Evolutionary conservation across 2,797 vertebrate genomes (phyloP), one percentile per base, ranked within the genome.

Genomic region (Adrianichthys oophorus): DNA sequence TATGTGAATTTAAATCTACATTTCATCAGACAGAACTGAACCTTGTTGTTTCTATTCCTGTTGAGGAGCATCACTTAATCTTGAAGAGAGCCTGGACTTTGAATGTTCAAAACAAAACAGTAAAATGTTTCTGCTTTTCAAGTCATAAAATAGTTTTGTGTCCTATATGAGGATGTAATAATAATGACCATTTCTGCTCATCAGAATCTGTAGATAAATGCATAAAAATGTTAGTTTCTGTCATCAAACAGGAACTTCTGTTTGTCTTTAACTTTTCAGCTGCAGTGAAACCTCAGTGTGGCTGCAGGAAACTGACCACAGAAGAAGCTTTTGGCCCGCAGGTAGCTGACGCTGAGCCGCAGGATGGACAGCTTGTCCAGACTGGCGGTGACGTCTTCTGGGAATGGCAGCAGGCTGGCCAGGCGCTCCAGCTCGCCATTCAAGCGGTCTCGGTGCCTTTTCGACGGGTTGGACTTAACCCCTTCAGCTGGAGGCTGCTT

Each of bases 361-460:
- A 92, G 87, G 80, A 93, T 91, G 75, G 92, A 92, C 0, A 93
- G 90, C 56, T 94, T 93, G 83, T 94, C 92, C 84, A 93, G 85
- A 0, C 90, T 89, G 49, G 92, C 76, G 17, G 87, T 82, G 63
- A 92, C 90, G 19, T 94, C 92, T 10, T 89, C 86, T 0, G 92
- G 79, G 68, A 94, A 91, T 0, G 92, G 92, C 70, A 92, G 83
- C 51, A 93, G 85, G 63, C 82, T 79, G 18, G 90, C 91, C 74
- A 94, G 62, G 4, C 87, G 86, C 84, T 92, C 93, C 87, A 93
- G 89, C 84, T 94, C 93, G 1, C 85, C 80, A 48, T 93, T 94
- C 66, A 94, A 79, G 19, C 92, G 67, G 79, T 93, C 92, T 5
- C 92, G 61, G 45, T 93, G 92, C 19, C 91, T 85, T 55, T 90